Base-by-base conservation (phyloP, 2,797 vertebrate species). In the Yasuhikotakia modesta region DNA sequence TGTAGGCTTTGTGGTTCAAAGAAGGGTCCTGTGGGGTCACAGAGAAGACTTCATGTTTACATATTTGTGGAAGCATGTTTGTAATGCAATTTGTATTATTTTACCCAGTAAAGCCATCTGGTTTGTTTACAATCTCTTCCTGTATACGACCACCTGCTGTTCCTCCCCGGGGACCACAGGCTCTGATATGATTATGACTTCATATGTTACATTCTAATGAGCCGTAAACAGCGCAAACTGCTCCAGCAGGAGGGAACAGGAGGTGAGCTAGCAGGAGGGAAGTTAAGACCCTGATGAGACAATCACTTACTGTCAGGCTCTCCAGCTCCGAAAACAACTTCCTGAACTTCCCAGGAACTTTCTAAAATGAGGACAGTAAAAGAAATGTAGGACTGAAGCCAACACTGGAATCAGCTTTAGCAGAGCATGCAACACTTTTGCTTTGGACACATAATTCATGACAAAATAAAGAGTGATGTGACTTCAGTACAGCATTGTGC, bases 1-100 rank as follows among this genome's bases (percentile, higher is more conserved):
- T 95, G 90, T 99, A 99, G 90, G 96, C 95, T 91, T 98, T 99
- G 92, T 99, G 97, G 90, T 99, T 99, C 88, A 98, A 91, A 10
- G 97, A 98, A 45, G 97, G 97, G 88, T 99, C 96, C 97, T 99
- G 91, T 76, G 86, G 57, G 69, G 67, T 60, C 75, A 7, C 2
- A 39, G 53, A 32, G 21, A 68, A 76, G 39, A 11, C 39, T 39
- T 46, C 10, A 63, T 58, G 24, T 32, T 2, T 7, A 24, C 60
- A 68, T 82, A 70, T 82, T 82, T 71, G 73, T 72, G 73, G 77
- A 76, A 74, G 70, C 68, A 76, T 32, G 17, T 50, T 50, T 69
- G 45, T 17, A 30, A 70, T 19, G 22, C 48, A n/a, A n/a, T 76
- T 67, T 48, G 39, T 32, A 19, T 72, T 57, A 24, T 14, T 58